phyloP scores from a whole-genome alignment of 2,113 vertebrate species.

The Zosterops hypoxanthus region DNA sequence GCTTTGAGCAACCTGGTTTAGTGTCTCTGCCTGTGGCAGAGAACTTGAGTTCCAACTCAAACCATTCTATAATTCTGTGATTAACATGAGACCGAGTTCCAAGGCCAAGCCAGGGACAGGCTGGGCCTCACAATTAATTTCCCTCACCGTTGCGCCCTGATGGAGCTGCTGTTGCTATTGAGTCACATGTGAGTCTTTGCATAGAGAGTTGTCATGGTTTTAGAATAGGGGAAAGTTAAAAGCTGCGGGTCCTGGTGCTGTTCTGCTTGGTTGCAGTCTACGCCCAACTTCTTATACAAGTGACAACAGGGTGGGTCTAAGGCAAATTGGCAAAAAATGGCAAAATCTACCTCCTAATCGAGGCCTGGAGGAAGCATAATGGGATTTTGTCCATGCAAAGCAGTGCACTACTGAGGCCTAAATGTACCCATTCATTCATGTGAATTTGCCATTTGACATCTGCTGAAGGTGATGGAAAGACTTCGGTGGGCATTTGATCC shows the following conservation, averaged over 20 bases:
- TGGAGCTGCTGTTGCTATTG: background rate
- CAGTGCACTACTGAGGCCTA: background rate
- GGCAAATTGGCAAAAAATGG: background rate
- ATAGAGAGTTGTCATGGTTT: background rate
- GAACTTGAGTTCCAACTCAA: background rate
- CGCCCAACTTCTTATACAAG: rapidly evolving
- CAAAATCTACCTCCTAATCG: background rate
- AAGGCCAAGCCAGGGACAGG: background rate
- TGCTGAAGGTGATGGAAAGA: conserved; percentile 39
- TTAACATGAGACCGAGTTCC: background rate
- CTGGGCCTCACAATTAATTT: background rate
- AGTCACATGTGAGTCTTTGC: rapidly evolving
- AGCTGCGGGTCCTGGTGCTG: background rate
- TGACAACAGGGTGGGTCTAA: background rate
- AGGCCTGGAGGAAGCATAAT: background rate
- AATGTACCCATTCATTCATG: background rate
- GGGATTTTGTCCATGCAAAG: background rate
- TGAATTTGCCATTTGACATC: conserved; percentile 9
- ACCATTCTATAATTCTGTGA: background rate
- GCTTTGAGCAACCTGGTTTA: background rate
- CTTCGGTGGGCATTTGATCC: background rate
- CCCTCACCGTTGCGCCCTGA: rapidly evolving
- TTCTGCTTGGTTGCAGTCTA: background rate
- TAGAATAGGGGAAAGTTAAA: background rate
- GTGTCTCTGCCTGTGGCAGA: background rate